Evolutionary conservation across 2,888 invertebrate species (phyloP), one percentile per base, ranked within the genome.

Genomic region (Torymus auratus): DNA sequence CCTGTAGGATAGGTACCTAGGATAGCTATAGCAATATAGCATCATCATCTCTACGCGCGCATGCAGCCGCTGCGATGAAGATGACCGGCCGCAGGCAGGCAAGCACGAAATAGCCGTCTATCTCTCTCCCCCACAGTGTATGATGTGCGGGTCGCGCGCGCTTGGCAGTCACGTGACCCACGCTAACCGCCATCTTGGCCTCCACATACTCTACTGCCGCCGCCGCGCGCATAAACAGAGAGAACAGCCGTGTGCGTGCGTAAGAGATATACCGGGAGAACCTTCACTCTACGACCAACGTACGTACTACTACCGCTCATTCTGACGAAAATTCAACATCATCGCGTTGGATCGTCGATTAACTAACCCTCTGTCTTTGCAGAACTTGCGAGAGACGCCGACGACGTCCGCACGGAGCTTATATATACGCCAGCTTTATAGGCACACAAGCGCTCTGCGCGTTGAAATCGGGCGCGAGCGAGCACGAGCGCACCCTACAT

Each of bases 111-210:
- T 41, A 41, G 41, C 41, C 41, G 41, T 41, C 41, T 7, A 7
- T 41, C 41, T 41, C 41, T 41, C 41, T 7, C 41, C 41, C 41
- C 5, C 7, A 41, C 28, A 28, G 0, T 4, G 28, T 7, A 28
- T n/a, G n/a, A 7, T 28, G 41, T 7, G 7, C 41, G 41, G 41
- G 7, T 41, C 41, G 41, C 41, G 41, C 41, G 41, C 41, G 41
- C 41, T 7, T 62, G 53, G 55, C 86, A 86, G 82, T 81, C 83
- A 93, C 93, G 92, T 93, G 93, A 93, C 93, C 92, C 92, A 93
- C 93, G 93, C 93, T 92, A 91, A 92, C 92, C 92, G 93, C 93
- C 93, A 93, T 93, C 91, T 93, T 92, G 92, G 91, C 91, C 91
- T 50, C n/a, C 58, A 53, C 70, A 88, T 88, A 41, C 41, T 41